Conservation (phyloP, 2,888 invertebrate genomes). For the Euplagia quadripunctaria region DNA sequence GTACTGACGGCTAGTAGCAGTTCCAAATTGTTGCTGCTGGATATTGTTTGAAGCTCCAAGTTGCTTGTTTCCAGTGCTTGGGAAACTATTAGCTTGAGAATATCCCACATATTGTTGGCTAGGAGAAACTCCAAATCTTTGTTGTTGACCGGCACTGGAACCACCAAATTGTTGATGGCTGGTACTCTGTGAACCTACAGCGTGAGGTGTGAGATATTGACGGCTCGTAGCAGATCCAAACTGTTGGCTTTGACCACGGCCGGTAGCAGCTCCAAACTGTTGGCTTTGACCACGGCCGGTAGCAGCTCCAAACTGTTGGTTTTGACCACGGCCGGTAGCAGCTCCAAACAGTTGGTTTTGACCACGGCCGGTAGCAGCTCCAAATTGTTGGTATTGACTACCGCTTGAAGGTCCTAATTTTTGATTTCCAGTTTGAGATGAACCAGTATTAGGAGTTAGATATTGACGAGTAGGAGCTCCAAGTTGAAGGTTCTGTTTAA, state of each 20-base stretch:
- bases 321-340: background rate
- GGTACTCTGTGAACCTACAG: background rate
- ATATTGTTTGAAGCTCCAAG: background rate
- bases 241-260: background rate
- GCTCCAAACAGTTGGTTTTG: background rate
- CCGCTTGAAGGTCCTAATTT: background rate
- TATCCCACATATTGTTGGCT: conserved; percentile 16
- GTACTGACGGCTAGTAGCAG: conserved; percentile 18
- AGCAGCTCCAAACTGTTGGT: conserved; percentile 8
- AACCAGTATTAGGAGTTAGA: conserved; percentile 15
- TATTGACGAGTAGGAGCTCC: conserved; percentile 18
- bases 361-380: conserved; percentile 8
- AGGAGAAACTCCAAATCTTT: conserved; percentile 1
- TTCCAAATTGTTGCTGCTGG: background rate
- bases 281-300: conserved; percentile 5
- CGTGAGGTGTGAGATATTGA: conserved; percentile 14
- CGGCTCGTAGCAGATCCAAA: conserved; percentile 4
- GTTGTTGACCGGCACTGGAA: background rate
- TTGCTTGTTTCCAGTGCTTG: background rate
- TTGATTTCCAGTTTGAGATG: conserved; percentile 56
- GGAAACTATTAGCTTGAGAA: conserved; percentile 1
- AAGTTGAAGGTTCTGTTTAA: conserved; percentile 51
- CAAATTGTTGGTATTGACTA: conserved; percentile 9
- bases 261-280: background rate
- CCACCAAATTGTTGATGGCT: conserved; percentile 2